phyloP scores from a whole-genome alignment of 2,888 invertebrate genomes.

The Petrophora chlorosata region DNA sequence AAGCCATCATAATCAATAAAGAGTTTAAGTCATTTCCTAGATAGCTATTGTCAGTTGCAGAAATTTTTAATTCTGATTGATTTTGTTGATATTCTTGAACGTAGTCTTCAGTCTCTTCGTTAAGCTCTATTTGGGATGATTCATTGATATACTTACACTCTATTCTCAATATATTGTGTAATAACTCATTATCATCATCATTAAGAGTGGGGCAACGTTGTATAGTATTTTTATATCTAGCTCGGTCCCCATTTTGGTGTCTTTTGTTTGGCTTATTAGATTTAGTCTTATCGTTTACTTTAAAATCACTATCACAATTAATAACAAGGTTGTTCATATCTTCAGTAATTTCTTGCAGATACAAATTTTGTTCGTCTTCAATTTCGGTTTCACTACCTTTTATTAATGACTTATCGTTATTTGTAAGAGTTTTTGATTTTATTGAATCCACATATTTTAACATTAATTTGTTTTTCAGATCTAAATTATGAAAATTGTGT shows the following conservation, averaged over 20 bases:
- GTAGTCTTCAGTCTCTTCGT: slow-evolving; percentile 20
- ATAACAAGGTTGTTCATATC: slow-evolving; percentile 52
- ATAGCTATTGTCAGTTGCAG: slow-evolving; percentile 13
- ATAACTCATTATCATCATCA: slow-evolving; percentile 30
- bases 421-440: slow-evolving; percentile 37
- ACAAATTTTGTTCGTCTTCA: slow-evolving; percentile 44
- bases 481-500: slow-evolving; percentile 56
- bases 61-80: slow-evolving; percentile 10
- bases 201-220: slow-evolving; percentile 16
- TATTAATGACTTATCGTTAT: slow-evolving; percentile 37
- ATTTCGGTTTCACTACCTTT: slow-evolving; percentile 42
- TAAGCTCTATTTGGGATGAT: slow-evolving; percentile 15
- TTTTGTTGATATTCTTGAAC: slow-evolving; percentile 16
- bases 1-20: slow-evolving; percentile 66
- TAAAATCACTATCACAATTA: slow-evolving; percentile 56
- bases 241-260: slow-evolving; percentile 30
- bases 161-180: slow-evolving; percentile 38
- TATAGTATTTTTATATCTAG: slow-evolving; percentile 20
- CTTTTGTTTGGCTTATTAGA: slow-evolving; percentile 33
- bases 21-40: slow-evolving; percentile 58
- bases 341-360: slow-evolving; percentile 45
- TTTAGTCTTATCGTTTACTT: slow-evolving; percentile 46
- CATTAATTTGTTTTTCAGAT: slow-evolving; percentile 59
- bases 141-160: slow-evolving; percentile 39
- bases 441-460: slow-evolving; percentile 47